Conservation (phyloP, 2,888 invertebrate genomes). For the Ormyrus nitidulus region DNA sequence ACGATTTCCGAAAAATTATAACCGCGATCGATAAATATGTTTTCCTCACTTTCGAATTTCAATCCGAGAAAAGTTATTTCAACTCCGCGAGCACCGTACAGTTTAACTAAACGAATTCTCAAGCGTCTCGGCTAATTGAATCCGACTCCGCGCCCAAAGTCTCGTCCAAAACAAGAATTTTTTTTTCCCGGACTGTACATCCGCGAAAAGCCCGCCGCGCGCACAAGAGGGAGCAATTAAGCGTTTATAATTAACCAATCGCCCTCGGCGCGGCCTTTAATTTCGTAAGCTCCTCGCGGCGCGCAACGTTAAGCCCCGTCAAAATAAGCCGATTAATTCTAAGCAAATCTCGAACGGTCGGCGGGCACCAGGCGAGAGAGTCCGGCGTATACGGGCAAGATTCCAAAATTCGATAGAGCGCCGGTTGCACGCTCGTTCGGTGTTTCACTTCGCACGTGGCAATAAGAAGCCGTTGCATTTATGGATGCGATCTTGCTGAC, state of each 20-base stretch:
- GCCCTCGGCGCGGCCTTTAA: constrained; percentile 23
- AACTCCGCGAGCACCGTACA: too few species aligned
- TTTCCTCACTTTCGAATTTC: background rate
- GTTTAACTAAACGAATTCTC: too few species aligned
- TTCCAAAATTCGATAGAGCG: constrained; percentile 55
- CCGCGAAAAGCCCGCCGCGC: background rate
- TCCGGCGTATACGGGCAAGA: constrained; percentile 41
- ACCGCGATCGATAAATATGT: background rate
- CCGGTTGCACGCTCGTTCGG: background rate
- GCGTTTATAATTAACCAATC: constrained; percentile 54
- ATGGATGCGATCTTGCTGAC: constrained; percentile 70
- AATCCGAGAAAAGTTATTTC: too few species aligned
- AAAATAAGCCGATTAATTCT: constrained; percentile 57
- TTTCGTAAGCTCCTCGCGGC: constrained; percentile 17
- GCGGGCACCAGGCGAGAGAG: background rate
- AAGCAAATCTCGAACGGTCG: constrained; percentile 20
- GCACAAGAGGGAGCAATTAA: constrained; percentile 40
- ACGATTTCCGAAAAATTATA: background rate
- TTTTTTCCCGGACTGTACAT: background rate
- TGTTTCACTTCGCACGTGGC: constrained; percentile 43
- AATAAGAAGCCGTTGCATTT: constrained; percentile 65
- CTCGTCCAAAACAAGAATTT: too few species aligned
- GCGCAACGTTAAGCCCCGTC: constrained; percentile 26
- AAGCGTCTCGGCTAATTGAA: too few species aligned
- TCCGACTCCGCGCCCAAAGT: too few species aligned